These are phyloP conservation scores for Mus caroli DNA, from an alignment of 2,797 vertebrate genomes.

Conservation along the genomic window DNA sequence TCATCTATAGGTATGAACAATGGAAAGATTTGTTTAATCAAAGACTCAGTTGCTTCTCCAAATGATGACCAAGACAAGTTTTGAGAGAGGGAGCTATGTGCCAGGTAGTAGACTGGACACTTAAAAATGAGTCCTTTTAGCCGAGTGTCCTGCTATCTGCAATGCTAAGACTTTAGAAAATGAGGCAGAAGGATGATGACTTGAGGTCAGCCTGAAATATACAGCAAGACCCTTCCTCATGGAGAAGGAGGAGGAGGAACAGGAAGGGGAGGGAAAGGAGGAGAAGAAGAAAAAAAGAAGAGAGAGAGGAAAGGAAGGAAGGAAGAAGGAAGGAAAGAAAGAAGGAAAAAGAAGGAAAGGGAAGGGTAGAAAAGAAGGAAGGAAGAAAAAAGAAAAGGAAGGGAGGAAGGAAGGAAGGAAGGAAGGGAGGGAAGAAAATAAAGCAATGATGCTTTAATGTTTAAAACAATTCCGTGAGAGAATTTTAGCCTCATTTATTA, in stretches of 20 bases:
- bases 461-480: background rate
- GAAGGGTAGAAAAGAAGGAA: background rate
- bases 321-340: background rate
- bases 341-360: background rate
- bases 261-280: no score
- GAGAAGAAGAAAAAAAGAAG: background rate
- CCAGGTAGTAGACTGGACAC: background rate
- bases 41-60: background rate
- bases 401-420: no score
- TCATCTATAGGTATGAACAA: background rate
- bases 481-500: conserved; percentile 28
- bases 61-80: background rate
- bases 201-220: background rate
- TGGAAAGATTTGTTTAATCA: background rate
- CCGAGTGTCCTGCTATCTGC: background rate
- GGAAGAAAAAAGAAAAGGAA: no score
- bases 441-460: background rate
- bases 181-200: background rate
- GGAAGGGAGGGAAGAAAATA: background rate
- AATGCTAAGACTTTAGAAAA: background rate
- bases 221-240: background rate
- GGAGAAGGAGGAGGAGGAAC: background rate
- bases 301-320: background rate
- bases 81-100: background rate
- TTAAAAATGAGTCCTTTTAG: background rate